Percentiles rank a stretch among this genome's conserved stretches.
Conservation (phyloP, 2,113 vertebrate genomes). For the Pterocles burchelli region DNA sequence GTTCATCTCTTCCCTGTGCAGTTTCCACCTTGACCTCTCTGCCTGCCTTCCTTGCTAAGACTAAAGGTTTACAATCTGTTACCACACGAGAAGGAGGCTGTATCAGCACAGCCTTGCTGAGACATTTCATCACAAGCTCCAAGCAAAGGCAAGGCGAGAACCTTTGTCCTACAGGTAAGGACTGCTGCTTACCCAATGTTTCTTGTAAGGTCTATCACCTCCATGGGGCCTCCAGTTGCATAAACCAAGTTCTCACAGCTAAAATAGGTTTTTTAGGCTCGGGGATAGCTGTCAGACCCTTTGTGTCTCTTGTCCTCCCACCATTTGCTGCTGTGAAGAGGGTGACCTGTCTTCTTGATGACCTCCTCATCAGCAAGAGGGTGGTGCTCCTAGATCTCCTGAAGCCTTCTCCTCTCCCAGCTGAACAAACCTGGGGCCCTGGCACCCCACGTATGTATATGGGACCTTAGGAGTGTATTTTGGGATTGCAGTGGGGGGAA, state of each 20-base stretch:
- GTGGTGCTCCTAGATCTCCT: neutral
- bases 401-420: neutral
- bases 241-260: neutral
- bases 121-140: neutral
- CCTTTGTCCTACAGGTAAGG: neutral
- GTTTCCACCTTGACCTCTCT: neutral
- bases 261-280: neutral
- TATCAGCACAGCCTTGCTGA: neutral
- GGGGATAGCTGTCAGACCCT: neutral
- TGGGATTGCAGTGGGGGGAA: neutral
- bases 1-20: neutral
- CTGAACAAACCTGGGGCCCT: neutral
- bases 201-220: neutral
- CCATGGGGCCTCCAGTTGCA: neutral
- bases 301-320: neutral
- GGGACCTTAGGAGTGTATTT: fast-evolving
- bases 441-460: neutral
- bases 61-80: neutral
- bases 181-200: neutral
- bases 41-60: neutral
- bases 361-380: neutral
- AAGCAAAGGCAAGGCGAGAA: neutral
- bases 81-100: neutral
- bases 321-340: neutral
- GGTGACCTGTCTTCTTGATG: neutral